phyloP scores from a whole-genome alignment of 2,113 vertebrate genomes.

The Petrocephalus microphthalmus region DNA sequence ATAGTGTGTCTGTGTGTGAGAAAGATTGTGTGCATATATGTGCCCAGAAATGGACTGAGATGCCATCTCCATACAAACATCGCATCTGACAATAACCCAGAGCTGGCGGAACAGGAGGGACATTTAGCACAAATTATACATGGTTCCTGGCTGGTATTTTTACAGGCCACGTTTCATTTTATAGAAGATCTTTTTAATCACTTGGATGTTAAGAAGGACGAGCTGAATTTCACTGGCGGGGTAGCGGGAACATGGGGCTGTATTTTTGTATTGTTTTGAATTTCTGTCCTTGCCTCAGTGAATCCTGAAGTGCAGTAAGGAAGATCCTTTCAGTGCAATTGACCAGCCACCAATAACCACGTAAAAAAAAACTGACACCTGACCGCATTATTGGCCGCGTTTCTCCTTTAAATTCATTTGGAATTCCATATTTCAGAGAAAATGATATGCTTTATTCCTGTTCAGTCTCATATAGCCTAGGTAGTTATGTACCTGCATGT shows the following conservation, averaged over 20 bases:
- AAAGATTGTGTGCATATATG: neutral
- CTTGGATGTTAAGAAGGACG: neutral
- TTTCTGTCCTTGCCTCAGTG: neutral
- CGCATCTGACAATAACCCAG: neutral
- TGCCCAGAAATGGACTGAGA: neutral
- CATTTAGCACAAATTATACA: slow-evolving; percentile 12
- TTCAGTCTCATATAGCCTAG: neutral
- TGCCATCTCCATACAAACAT: neutral
- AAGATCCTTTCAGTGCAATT: neutral
- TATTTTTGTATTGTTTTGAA: neutral
- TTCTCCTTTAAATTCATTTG: neutral
- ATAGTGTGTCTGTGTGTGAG: neutral
- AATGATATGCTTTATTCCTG: neutral
- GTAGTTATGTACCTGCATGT: neutral
- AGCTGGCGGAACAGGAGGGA: neutral
- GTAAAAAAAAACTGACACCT: neutral
- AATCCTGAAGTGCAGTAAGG: neutral
- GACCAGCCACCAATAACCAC: neutral
- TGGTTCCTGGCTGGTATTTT: slow-evolving; percentile 16
- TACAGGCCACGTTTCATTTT: slow-evolving; percentile 15
- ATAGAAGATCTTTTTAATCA: slow-evolving; percentile 14
- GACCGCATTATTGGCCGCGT: neutral
- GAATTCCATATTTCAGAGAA: neutral
- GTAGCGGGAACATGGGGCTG: neutral
- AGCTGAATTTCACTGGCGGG: slow-evolving; percentile 10